Base-by-base conservation (phyloP, 2,888 invertebrate genomes). In the Himalopsyche anomala region DNA sequence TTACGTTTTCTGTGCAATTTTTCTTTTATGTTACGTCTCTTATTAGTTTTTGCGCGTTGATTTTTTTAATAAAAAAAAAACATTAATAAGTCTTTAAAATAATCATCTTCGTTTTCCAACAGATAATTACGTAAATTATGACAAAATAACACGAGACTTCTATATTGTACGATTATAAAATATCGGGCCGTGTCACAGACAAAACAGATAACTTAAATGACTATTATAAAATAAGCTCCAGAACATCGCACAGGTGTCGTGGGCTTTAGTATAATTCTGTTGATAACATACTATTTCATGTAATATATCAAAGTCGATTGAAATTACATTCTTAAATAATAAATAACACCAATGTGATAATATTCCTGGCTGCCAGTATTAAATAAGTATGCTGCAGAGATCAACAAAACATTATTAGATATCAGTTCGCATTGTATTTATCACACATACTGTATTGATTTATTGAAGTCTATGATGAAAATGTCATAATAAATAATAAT, bases 251-350 rank as follows among this genome's bases (percentile, higher is more conserved):
- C 62, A 19, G 28, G 19, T n/a, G 19, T n/a, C 62, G 28, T 19
- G 62, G 62, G 19, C 2, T 5, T n/a, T 19, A 19, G 62, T 62
- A 62, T 62, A 62, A 19, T 19, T 56, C 9, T 19, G 28, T 19
- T 62, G 62, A 62, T 62, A 62, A 28, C 19, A 62, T 62, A 28
- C 6, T 19, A 62, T 62, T 62, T 62, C 62, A 62, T 62, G 62
- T 28, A 62, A 62, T 62, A 62, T 62, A 62, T 62, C 62, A 62
- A 62, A 62, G 62, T 62, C 62, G 62, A 62, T 62, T 62, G 62
- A 62, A 19, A 62, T 62, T 62, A 62, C 62, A 62, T 62, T 62
- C 62, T 9, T 62, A 62, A 62, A 62, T 62, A 62, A 62, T 62
- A 62, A 62, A 62, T 62, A 62, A 62, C 28, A 62, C 19, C 6